Conservation (phyloP, 2,113 vertebrate species). For the Dryoscopus gambensis region DNA sequence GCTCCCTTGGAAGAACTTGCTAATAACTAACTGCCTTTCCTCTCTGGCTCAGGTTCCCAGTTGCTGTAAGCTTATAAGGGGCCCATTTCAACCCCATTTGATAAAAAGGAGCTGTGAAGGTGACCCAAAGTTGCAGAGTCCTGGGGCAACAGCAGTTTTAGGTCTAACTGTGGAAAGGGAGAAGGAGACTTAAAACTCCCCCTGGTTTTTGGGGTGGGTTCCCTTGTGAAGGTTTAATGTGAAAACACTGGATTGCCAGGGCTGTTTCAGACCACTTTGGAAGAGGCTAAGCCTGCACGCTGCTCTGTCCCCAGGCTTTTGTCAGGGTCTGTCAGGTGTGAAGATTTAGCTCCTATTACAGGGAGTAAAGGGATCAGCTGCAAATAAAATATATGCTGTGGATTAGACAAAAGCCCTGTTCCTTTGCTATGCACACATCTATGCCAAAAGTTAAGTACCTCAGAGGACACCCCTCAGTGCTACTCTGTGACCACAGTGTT, state of each 20-base stretch:
- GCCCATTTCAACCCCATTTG: neutral
- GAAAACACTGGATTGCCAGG: neutral
- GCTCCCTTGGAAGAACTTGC: slow-evolving; percentile 49
- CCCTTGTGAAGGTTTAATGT: neutral
- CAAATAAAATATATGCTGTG: slow-evolving; percentile 39
- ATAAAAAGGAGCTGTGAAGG: neutral
- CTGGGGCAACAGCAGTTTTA: neutral
- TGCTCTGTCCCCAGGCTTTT: neutral
- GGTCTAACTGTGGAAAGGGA: neutral
- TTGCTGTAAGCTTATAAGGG: neutral
- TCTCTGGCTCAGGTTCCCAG: slow-evolving; percentile 8
- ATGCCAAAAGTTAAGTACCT: slow-evolving; percentile 37
- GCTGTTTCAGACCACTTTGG: neutral
- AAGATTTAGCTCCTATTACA: slow-evolving; percentile 60
- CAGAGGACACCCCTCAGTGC: neutral
- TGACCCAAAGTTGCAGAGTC: neutral
- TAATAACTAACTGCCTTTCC: slow-evolving; percentile 53
- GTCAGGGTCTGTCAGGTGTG: slow-evolving; percentile 32
- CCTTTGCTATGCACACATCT: neutral
- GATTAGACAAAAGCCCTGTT: slow-evolving; percentile 35
- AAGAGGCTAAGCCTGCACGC: neutral
- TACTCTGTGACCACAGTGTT: neutral
- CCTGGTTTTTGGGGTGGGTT: neutral
- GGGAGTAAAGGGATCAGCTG: slow-evolving; percentile 36
- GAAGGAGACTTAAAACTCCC: neutral